Base-by-base conservation (phyloP, 2,113 vertebrate species). In the Peromyscus maniculatus region DNA sequence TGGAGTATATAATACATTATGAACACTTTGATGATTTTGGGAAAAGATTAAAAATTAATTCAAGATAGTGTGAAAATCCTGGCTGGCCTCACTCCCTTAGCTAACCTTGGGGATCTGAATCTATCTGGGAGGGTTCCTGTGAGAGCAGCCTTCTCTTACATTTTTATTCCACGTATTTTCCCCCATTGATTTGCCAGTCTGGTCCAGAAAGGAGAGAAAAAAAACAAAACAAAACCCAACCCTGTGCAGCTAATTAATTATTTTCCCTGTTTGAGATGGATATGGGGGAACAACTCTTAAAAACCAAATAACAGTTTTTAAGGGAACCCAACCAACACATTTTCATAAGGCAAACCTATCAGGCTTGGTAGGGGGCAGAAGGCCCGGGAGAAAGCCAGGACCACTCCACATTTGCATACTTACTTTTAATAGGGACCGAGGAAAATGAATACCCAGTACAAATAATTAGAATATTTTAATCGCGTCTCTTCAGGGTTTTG, bases 381-480 rank as follows among this genome's bases (percentile, higher is more conserved):
- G 97, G 96, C 95, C 98, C 96, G 93, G 77, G 96, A 97, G 97
- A 98, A 97, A 97, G 97, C 94, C 97, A 97, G 98, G 97, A 89
- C 15, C n/a, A n/a, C 94, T 90, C 82, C 74, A 75, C 64, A 97
- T 98, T 97, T 98, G 97, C 98, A 98, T 98, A 97, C 83, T 22
- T 83, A 97, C 90, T 98, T 98, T 95, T 95, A 98, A 97, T 80
- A 96, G 97, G 71, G 89, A 59, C 93, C 31, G 95, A 97, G 98
- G 95, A 98, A 98, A 98, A 97, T 97, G 98, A 98, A 98, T 96
- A 98, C 80, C 94, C 80, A 71, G 86, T 19, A 72, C 91, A 98
- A 98, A 98, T 98, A 98, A 98, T 98, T 98, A 98, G 88, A 98
- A 98, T 98, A 98, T 98, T 99, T 98, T 98, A 98, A 98, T 98